These are phyloP conservation scores for Drosophila emarginata DNA, from an alignment of 2,888 invertebrate species.

Conservation along the genomic window DNA sequence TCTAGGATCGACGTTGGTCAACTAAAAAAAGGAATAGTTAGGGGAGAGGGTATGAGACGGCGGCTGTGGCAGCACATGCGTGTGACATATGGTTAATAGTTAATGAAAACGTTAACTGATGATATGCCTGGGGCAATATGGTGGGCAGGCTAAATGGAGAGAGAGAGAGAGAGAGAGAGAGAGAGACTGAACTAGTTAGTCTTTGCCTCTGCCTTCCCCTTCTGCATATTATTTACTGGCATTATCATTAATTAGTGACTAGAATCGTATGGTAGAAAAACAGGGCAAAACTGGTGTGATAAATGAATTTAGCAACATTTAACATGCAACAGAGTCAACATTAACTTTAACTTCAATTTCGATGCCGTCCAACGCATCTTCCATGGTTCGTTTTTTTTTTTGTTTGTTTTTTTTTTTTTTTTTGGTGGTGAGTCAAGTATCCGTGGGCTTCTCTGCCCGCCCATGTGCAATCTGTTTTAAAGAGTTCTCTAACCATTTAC, in stretches of 20 bases:
- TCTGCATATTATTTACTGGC: conserved; percentile 44
- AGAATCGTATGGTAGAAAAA: conserved; percentile 12
- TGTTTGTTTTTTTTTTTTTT: conserved; percentile 57
- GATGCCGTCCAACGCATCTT: conserved; percentile 16
- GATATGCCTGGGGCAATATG: conserved; percentile 15
- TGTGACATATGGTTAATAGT: conserved; percentile 79
- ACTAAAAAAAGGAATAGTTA: background rate
- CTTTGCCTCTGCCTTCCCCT: conserved; percentile 3
- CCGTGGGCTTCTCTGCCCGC: conserved; percentile 53
- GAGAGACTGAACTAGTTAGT: background rate
- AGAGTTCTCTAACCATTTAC: conserved; percentile 31
- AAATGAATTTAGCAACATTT: conserved; percentile 59
- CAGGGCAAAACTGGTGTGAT: conserved; percentile 29
- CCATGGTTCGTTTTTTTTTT: conserved; percentile 62
- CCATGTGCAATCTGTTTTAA: conserved; percentile 52
- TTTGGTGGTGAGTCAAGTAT: conserved; percentile 33
- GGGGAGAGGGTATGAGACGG: conserved; percentile 33
- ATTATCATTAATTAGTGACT: conserved; percentile 49
- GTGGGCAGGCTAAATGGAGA: background rate
- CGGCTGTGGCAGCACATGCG: conserved; percentile 52
- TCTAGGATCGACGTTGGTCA: conserved; percentile 36
- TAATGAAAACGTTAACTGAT: conserved; percentile 76
- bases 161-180: background rate
- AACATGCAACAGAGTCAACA: conserved; percentile 61
- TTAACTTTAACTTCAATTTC: conserved; percentile 11